Base-by-base conservation (phyloP, 2,797 vertebrate genomes). In the Gymnopithys bicolor region DNA sequence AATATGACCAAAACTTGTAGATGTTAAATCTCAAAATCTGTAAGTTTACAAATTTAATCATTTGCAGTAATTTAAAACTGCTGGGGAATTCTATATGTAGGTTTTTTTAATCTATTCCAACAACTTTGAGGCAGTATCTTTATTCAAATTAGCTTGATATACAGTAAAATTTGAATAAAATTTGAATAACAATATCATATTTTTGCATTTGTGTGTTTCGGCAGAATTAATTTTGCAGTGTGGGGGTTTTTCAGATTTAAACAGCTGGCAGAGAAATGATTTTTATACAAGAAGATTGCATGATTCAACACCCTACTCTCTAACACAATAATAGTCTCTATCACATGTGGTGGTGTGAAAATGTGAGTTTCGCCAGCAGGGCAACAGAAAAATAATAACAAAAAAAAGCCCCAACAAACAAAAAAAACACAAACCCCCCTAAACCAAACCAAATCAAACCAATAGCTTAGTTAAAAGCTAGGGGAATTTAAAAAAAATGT, bases 401-500 rank as follows among this genome's bases (percentile, higher is more conserved):
- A 5, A 49, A 39, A n/a, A 81, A 30, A 14, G 14, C 0, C 2
- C 19, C 8, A 24, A 45, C 2, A 15, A 68, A 35, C 8, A 24
- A 68, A 80, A 10, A 41, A 41, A 3, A 7, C 63, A 35, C 7
- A 24, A 68, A 80, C 71, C 8, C 0, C 5, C 52, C 19, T 32
- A 37, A 33, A 43, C 8, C 7, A 76, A 74, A 3, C 4, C 5
- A 7, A 74, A 5, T 2, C 5, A 48, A 83, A 77, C 5, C 16
- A 91, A 66, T 9, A 43, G 1, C 3, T 83, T 52, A 39, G 2
- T 46, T 62, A 69, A 53, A 80, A 78, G 11, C 37, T 16, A 56
- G 0, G 0, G 3, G 13, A 55, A 75, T 19, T 21, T 33, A 25
- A 45, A 46, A 16, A 16, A 19, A 24, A 9, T 10, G 2, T 53